Percentiles rank a stretch among this genome's conserved stretches.
These are phyloP conservation scores for Eurystomus glaucurus DNA, from an alignment of 2,797 vertebrate genomes.

Conservation along the genomic window DNA sequence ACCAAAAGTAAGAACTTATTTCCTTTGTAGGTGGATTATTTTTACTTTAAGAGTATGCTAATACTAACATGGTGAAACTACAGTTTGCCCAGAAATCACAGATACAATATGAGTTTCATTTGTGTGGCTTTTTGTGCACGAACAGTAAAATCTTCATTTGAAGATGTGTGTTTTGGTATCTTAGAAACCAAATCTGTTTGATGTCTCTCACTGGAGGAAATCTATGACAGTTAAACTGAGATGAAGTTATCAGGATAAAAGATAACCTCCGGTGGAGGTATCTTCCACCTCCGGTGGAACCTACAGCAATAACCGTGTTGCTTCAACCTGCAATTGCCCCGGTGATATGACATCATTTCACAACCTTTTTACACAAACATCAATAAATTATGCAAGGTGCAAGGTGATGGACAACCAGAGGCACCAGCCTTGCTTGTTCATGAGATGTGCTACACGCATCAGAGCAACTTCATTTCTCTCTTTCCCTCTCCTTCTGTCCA, in stretches of 20 bases:
- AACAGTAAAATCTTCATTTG: constrained; percentile 32
- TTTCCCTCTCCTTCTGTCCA: not conserved
- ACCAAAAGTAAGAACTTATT: not conserved
- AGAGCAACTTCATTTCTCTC: not conserved
- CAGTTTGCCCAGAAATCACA: not conserved
- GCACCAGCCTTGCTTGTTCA: not conserved
- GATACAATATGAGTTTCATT: constrained; percentile 20
- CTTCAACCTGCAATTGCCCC: not conserved
- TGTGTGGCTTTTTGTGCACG: not conserved
- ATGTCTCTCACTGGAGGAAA: constrained; percentile 11
- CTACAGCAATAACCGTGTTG: not conserved
- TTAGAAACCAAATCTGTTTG: constrained; percentile 50
- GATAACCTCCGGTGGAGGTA: not conserved
- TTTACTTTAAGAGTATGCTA: not conserved
- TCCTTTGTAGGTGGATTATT: not conserved
- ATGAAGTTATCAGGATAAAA: constrained; percentile 20
- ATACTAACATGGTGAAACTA: not conserved
- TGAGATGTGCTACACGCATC: not conserved
- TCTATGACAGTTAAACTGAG: not conserved
- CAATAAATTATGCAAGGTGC: not conserved
- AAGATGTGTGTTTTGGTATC: constrained; percentile 45
- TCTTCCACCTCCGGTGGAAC: not conserved
- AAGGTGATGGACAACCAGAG: not conserved
- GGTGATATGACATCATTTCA: accelerated
- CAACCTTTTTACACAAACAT: not conserved